Evolutionary conservation across 2,888 invertebrate species (phyloP).

Genomic region (Tipula confusa): DNA sequence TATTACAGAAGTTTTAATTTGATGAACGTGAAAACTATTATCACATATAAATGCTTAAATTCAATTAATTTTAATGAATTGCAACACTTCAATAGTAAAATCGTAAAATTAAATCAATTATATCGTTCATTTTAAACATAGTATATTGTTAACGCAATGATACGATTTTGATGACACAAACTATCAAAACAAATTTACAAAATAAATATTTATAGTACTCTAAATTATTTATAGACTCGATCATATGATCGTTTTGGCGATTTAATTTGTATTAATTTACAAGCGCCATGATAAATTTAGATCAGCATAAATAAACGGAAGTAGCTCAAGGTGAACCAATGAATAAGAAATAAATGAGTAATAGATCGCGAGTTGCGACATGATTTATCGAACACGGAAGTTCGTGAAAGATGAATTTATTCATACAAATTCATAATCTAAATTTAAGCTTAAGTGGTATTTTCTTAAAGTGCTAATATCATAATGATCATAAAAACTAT

Average conservation of each 20-base stretch:
- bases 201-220: neutral
- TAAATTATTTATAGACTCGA: neutral
- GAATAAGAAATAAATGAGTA: neutral
- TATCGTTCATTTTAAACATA: too few relatives aligned
- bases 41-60: too few relatives aligned
- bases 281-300: neutral
- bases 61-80: too few relatives aligned
- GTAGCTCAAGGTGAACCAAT: neutral
- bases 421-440: too few relatives aligned
- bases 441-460: too few relatives aligned
- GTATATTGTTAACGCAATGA: neutral
- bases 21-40: too few relatives aligned
- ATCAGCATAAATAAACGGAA: neutral
- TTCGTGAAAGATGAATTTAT: neutral
- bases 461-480: too few relatives aligned
- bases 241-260: neutral
- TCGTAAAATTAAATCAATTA: too few relatives aligned
- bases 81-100: too few relatives aligned
- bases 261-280: neutral
- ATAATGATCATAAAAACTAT: too few relatives aligned
- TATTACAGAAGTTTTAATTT: too few relatives aligned
- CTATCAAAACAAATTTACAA: too few relatives aligned
- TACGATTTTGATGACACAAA: neutral
- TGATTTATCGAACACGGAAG: neutral
- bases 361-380: neutral